Base-by-base conservation (phyloP, 2,797 vertebrate species). In the Lerista edwardsae region DNA sequence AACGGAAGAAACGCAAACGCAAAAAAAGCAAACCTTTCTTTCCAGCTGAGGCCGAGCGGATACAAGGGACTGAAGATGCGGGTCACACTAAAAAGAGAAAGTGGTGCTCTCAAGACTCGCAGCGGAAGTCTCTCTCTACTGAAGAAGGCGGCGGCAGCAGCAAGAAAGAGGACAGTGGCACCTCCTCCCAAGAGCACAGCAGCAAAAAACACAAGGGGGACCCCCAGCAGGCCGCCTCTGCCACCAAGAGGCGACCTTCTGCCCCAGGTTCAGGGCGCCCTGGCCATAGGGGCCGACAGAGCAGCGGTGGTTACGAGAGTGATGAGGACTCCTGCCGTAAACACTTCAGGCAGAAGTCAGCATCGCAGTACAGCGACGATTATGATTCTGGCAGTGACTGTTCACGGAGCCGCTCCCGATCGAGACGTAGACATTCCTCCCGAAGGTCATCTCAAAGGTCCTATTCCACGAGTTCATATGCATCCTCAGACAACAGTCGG, bases 1-100 rank as follows among this genome's bases (percentile, higher is more conserved):
- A 99, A 91, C 97, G 98, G 91, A 99, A 97, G 89, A 98, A 98
- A 90, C 98, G 96, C 94, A 98, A 98, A 94, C 97, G 95, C 86
- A 99, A 98, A 95, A 99, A 99, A 95, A 97, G 95, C 87, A 98
- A 98, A 95, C 86, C 91, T 11, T 92, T 84, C 9, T 86, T 94
- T 51, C 91, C 78, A 0, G 23, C 87, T 0, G 95, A 96, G 47
- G 91, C 93, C 0, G 95, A 96, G 15, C 91, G 94, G 57, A 86
- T 77, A 0, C 93, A 91, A 10, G 95, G 93, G 86, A 44, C 90
- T 0, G 96, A 96, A 7, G 94, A 92, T 11, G 79, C 93, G 0
- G 74, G 94, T 90, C 95, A 91, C 1, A 89, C 93, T 4, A 95
- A 89, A 44, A 98, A 97, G 94, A 96, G 96, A 84, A 97, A 97